Conservation (phyloP, 2,113 vertebrate genomes). For the Nothoprocta pentlandii region DNA sequence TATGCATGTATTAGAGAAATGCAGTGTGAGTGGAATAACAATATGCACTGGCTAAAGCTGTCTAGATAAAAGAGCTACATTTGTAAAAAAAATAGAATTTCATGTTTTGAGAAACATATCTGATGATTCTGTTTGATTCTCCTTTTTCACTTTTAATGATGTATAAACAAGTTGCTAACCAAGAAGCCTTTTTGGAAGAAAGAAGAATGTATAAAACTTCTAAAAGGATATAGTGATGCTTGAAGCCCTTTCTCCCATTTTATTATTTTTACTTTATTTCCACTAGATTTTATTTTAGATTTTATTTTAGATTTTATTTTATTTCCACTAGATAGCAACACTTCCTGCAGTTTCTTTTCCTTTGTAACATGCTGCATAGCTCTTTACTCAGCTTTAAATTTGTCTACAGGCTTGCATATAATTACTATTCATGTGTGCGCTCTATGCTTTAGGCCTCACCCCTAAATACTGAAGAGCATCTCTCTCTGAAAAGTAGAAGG, state of each 20-base stretch:
- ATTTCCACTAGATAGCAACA: neutral
- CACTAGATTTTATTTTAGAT: too few relatives aligned
- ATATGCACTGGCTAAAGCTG: fast-evolving
- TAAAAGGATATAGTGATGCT: neutral
- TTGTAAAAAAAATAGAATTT: neutral
- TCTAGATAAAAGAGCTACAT: neutral
- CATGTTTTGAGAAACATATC: neutral
- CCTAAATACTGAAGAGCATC: neutral
- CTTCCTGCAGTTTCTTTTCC: neutral
- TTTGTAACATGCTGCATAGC: neutral
- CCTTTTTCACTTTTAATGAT: neutral
- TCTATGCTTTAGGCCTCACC: conserved; percentile 19
- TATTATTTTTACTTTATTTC: neutral
- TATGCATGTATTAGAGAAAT: neutral
- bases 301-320: too few relatives aligned
- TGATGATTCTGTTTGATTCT: neutral
- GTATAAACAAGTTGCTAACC: neutral
- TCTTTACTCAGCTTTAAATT: neutral
- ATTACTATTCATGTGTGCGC: neutral
- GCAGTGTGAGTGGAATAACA: neutral
- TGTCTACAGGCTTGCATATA: neutral
- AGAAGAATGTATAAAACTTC: neutral
- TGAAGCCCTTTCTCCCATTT: neutral
- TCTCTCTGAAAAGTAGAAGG: neutral
- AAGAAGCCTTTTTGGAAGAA: neutral